Evolutionary conservation across 2,888 invertebrate genomes (phyloP), one percentile per base, ranked within the genome.

Genomic region (Antheraea yamamai): DNA sequence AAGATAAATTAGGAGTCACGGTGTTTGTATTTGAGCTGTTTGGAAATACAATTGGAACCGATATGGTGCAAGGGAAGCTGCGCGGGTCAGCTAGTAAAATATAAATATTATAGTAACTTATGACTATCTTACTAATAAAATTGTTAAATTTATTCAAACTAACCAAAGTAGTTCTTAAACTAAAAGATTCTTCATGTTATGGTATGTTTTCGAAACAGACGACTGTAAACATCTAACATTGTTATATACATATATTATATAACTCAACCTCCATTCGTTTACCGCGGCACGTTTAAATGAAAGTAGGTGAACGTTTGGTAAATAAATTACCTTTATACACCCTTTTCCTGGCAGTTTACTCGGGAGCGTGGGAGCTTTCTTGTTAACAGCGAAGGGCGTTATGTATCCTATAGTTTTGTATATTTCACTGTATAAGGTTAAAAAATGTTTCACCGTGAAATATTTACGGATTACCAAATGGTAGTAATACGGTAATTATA

Each of bases 281-380:
- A 66, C 64, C 26, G 30, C 64, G 30, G 64, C 64, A 66, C 64
- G 64, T 66, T 66, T 66, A 66, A 12, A 30, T 66, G 30, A 30
- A 66, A 66, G 64, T 30, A 66, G 64, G 64, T 30, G 47, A 47
- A 66, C 26, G 64, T 66, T 66, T 66, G 64, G 64, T 66, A 66
- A 30, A 66, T 66, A 66, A 66, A 66, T 66, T 66, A 66, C 64
- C 26, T 66, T 66, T 66, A 66, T 66, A 66, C 64, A 66, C 64
- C 64, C 64, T 66, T 66, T 66, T 66, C 64, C 64, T 66, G 30
- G 64, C 64, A 66, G 64, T 66, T 66, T 66, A 66, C 30, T 30
- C 26, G 14, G 64, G 64, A 66, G 64, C 30, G 64, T 66, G 12
- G 64, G 64, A 66, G 64, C 26, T 66, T 66, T 66, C 64, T 66